phyloP scores from a whole-genome alignment of 1,140 invertebrate genomes.

The Metopolophium dirhodum region DNA sequence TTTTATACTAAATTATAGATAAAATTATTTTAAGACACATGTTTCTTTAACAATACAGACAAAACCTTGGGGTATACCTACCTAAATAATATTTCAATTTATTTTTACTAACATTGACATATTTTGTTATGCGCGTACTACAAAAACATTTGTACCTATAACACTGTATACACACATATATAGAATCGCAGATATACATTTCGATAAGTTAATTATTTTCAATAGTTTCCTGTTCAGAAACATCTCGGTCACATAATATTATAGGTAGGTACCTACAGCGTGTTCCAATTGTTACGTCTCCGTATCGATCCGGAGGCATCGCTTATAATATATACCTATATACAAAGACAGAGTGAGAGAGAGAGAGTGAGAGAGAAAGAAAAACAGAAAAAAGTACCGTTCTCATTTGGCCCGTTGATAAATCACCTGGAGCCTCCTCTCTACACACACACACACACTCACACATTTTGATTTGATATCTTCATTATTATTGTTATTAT shows the following conservation, averaged over 20 bases:
- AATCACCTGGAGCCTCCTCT: slow-evolving; percentile 51
- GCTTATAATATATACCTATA: no score
- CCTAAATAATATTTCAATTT: neutral
- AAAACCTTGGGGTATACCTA: no score
- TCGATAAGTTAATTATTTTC: neutral
- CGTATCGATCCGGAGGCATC: slow-evolving; percentile 35
- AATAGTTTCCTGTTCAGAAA: slow-evolving; percentile 11
- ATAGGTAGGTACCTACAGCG: neutral
- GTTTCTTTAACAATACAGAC: neutral
- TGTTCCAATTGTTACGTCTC: neutral
- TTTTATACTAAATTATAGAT: no score
- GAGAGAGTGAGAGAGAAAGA: neutral
- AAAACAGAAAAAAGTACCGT: slow-evolving; percentile 34
- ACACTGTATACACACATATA: neutral
- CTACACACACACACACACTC: neutral
- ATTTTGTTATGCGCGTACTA: neutral
- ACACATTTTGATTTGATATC: slow-evolving; percentile 42
- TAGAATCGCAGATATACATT: neutral
- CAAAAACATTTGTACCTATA: neutral
- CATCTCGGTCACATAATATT: neutral
- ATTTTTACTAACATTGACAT: neutral
- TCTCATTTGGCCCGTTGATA: slow-evolving; percentile 34
- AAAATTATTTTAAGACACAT: neutral
- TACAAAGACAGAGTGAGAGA: neutral
- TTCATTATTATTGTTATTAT: slow-evolving; percentile 49